These are phyloP conservation scores for Phacellophora camtschatica DNA, from an alignment of 30 jellyfish, hydroid and myxozoan genomes.

Conservation along the genomic window DNA sequence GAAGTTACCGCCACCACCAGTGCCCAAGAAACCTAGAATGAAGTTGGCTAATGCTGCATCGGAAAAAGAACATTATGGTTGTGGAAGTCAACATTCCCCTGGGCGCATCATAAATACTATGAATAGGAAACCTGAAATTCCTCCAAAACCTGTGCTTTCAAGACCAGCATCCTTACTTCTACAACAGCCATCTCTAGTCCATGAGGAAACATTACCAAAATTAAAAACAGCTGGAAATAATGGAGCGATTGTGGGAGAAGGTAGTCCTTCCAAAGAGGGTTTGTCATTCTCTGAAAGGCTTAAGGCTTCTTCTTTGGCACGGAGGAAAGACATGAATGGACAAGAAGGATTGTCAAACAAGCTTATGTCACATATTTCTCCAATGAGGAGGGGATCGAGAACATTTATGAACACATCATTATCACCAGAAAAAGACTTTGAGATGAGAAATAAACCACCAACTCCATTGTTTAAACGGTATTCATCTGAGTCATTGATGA, in stretches of 20 bases:
- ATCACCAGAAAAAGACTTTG: background rate
- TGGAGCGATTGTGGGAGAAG: background rate
- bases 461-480: slow-evolving; percentile 8
- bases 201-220: background rate
- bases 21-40: slow-evolving; percentile 53
- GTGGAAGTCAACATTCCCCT: too few species aligned
- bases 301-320: slow-evolving; percentile 46
- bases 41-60: too few species aligned
- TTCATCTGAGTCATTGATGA: slow-evolving; percentile 32
- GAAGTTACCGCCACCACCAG: slow-evolving; percentile 74
- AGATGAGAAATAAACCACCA: background rate
- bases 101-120: too few species aligned
- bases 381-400: slow-evolving; percentile 66
- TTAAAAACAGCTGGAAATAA: background rate
- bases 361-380: slow-evolving; percentile 54
- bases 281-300: slow-evolving; percentile 55
- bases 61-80: too few species aligned
- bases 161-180: background rate
- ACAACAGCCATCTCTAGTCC: background rate
- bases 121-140: slow-evolving; percentile 33
- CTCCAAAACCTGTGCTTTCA: slow-evolving; percentile 26
- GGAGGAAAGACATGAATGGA: slow-evolving; percentile 22
- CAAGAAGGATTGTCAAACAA: slow-evolving; percentile 17
- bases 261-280: slow-evolving; percentile 17
- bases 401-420: slow-evolving; percentile 26